Percentiles rank a stretch among this genome's conserved stretches.
Evolutionary conservation across 2,113 vertebrate species (phyloP).

Genomic region (Cercopithecus mona): DNA sequence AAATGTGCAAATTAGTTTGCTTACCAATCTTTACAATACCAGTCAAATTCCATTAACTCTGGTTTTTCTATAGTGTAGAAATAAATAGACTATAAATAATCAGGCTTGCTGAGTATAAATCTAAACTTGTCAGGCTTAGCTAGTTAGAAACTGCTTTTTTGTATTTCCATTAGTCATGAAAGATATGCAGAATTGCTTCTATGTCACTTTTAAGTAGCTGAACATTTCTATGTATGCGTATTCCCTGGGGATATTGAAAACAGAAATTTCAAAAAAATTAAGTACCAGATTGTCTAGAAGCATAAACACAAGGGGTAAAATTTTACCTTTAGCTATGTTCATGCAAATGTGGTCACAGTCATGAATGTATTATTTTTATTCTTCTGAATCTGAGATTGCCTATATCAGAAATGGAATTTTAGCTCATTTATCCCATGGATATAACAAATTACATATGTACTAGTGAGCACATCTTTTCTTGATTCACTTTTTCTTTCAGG

Average conservation of each 20-base stretch:
- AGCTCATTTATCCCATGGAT: background rate
- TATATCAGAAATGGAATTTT: slow-evolving; percentile 32
- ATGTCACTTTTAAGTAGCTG: slow-evolving; percentile 49
- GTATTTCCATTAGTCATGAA: slow-evolving; percentile 45
- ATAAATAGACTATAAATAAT: slow-evolving; percentile 42
- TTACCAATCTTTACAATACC: slow-evolving; percentile 1
- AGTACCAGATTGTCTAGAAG: slow-evolving; percentile 61
- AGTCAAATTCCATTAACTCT: slow-evolving; percentile 16
- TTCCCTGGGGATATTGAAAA: slow-evolving; percentile 36
- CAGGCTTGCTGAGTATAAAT: slow-evolving; percentile 36
- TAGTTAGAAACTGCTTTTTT: background rate
- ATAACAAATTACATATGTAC: background rate
- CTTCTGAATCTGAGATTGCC: slow-evolving; percentile 48
- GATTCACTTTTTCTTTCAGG: background rate
- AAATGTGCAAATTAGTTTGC: background rate
- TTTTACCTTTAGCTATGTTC: slow-evolving; percentile 65
- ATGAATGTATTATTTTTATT: slow-evolving; percentile 70
- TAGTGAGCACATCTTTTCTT: background rate
- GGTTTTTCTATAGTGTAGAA: background rate
- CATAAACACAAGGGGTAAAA: slow-evolving; percentile 51
- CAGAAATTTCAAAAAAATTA: slow-evolving; percentile 31
- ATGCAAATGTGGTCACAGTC: slow-evolving; percentile 43
- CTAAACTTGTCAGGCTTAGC: slow-evolving; percentile 34
- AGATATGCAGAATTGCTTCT: slow-evolving; percentile 42
- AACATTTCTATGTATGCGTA: slow-evolving; percentile 39